Base-by-base conservation (phyloP, 2,113 vertebrate species). In the Mionectes macconnelli region DNA sequence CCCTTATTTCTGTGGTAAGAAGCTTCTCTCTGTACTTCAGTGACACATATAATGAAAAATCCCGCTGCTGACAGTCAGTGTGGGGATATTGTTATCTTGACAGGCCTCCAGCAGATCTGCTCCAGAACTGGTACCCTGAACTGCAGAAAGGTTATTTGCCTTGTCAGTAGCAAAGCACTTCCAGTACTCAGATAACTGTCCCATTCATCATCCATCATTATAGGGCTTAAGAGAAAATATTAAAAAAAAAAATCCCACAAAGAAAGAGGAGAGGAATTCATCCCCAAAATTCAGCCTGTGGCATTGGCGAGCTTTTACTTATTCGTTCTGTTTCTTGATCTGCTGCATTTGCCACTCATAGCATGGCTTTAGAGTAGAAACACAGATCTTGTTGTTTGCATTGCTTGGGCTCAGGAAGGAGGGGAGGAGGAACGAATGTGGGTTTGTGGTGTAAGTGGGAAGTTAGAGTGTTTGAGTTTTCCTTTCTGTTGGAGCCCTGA, bases 81-180 rank as follows among this genome's bases (percentile, higher is more conserved):
- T 88, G 69, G 90, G 93, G 72, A 88, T 96, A 79, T 91, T 94
- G 93, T 94, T 97, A 91, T 94, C 95, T 95, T 97, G 97, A 96
- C 90, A 91, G 82, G 75, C 57, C 84, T 96, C 87, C 87, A 90
- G 78, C 87, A 80, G 84, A 96, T 94, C 90, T 76, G 0, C 78
- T 94, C 53, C 59, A 33, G 57, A 88, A 60, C 6, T 92, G 90
- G 72, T 91, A 74, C 73, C 75, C 79, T 91, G 90, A 93, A 52
- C 79, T 0, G 0, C 78, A 33, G 75, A 79, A 91, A 81, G 92
- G 84, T 96, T 94, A 91, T 97, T 93, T 88, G 95, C 49, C 8
- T 94, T 95, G 94, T 94, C 95, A 90, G 78, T 53, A 59, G 91
- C 70, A 90, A 74, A 96, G 85, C 80, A 50, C 80, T 90, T 86